Evolutionary conservation across 2,888 invertebrate species (phyloP), one percentile per base, ranked within the genome.

Genomic region (Amphipyra berbera): DNA sequence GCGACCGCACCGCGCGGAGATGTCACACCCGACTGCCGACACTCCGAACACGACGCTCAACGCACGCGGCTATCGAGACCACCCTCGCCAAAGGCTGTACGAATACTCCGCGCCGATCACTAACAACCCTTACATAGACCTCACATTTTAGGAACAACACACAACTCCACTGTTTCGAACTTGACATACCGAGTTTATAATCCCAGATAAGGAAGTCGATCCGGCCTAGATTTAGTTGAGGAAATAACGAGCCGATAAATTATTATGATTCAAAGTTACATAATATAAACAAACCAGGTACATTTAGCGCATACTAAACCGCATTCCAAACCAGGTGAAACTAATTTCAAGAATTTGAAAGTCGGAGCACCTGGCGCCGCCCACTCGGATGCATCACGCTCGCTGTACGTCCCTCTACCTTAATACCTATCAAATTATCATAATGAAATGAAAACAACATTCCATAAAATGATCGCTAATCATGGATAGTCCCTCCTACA

Each of bases 1-100:
- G 71, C 81, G 76, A 71, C 79, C 73, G 71, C 72, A 44, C 62
- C 64, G 68, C 58, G 66, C 79, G 61, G 55, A 75, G 64, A 62
- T 65, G 12, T 33, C 48, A 21, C 56, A 59, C 72, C 52, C 72
- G 69, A 82, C 82, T 73, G 75, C 35, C 58, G 66, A 38, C 6
- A 4, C 15, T 21, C 21, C 21, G 21, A 21, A 37, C 3, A 45
- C 63, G 48, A 45, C 30, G 48, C 66, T 47, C 42, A 52, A 62
- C 52, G 46, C 37, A 56, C 66, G 52, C 58, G 58, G 42, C 52
- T 37, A 42, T 35, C 47, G 35, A 61, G 47, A 47, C 45, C 60
- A 60, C 59, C 56, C 52, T 38, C 54, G 21, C 15, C 53, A n/a
- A 30, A 50, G 64, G 30, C 46, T 66, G 37, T 38, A 35, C n/a